Evolutionary conservation across 1,140 invertebrate species (phyloP), one percentile per base, ranked within the genome.

Genomic region (Ganaspis sp.): DNA sequence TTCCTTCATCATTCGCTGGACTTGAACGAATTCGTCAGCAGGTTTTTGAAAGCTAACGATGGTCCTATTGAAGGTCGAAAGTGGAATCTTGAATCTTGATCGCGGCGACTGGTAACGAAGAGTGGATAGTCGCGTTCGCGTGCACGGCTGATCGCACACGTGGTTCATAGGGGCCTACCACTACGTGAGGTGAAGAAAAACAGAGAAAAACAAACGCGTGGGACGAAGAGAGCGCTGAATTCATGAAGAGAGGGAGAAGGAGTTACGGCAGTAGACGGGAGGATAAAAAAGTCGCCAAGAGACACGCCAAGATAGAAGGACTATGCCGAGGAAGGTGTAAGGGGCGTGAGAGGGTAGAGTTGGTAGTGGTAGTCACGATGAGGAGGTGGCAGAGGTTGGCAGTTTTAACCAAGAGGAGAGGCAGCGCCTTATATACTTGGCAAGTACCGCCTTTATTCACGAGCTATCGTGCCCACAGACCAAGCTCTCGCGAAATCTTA

Each of bases 371-470:
- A 73, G 72, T 38, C 38, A 49, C 29, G 54, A 70, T 15, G 42
- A 74, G 40, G 42, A 58, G 29, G 58, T 49, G 58, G 40, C 23
- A 23, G 42, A 64, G 37, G 45, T 40, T 49, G 53, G 70, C 29
- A 70, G 64, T 69, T 42, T 45, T n/a, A 70, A 70, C n/a, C 54
- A 49, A 74, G 19, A 70, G 70, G 58, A 19, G 40, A 19, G 29
- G 42, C 42, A 74, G 78, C 75, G 76, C 78, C 78, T 80, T 77
- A 75, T 23, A 29, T 23, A 29, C 76, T 76, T 29, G 54, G 54
- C 21, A 26, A 64, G 54, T 64, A 64, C 54, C 54, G 54, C 54
- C 54, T 64, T 64, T 64, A 64, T 64, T 21, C 54, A 64, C 54
- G 54, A 29, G 23, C 54, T 64, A 26, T 23, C 54, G 21, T 64